Percentiles rank a stretch among this genome's conserved stretches.
Conservation (phyloP, 2,113 vertebrate genomes). For the Excalfactoria chinensis region DNA sequence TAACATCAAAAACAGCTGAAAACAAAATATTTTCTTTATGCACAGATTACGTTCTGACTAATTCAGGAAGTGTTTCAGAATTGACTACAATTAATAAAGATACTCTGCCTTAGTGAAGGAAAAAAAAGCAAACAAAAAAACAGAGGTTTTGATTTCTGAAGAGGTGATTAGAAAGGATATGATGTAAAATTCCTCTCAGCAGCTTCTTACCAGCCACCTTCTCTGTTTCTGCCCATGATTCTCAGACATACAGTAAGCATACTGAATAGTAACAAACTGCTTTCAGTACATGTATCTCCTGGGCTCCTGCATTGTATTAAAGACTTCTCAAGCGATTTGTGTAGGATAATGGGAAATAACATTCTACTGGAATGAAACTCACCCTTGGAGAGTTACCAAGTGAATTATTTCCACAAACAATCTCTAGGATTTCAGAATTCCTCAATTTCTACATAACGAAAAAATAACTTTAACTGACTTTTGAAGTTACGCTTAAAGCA, state of each 20-base stretch:
- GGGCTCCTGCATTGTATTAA: background rate
- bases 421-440: background rate
- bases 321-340: background rate
- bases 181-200: background rate
- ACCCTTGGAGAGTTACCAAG: background rate
- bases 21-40: background rate
- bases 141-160: background rate
- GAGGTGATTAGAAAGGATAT: background rate
- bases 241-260: background rate
- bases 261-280: accelerated
- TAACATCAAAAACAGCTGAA: background rate
- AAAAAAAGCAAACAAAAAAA: background rate
- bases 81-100: background rate
- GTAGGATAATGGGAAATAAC: background rate
- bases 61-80: background rate
- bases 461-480: background rate
- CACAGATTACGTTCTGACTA: background rate
- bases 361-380: background rate
- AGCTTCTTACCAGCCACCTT: background rate
- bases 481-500: background rate
- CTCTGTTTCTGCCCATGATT: background rate
- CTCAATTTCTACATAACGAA: background rate
- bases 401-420: background rate
- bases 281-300: background rate
- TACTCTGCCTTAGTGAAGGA: background rate